Evolutionary conservation across 2,797 vertebrate species (phyloP), one percentile per base, ranked within the genome.

Genomic region (Paedocypris micromegethes): DNA sequence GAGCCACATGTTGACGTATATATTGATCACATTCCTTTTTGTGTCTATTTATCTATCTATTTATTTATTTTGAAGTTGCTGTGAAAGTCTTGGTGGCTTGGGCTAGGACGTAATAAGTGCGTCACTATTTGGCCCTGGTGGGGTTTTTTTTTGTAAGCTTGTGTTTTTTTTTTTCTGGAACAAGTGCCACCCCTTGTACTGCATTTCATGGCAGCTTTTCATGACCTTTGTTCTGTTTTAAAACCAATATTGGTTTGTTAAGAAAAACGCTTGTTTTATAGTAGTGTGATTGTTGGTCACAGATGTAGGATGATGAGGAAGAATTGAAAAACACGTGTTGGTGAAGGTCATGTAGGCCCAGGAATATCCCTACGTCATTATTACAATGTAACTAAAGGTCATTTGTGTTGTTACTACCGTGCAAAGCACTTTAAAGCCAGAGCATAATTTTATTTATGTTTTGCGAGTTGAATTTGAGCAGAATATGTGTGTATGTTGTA

Each of bases 391-490:
- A 75, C 6, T 43, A 57, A 73, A 75, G 74, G 77, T 83, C 84
- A 79, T 72, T 63, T 61, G 56, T 81, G 52, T 74, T 78, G 73
- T 74, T 78, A 75, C 63, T 58, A 82, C 73, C 82, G 80, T 77
- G 80, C 74, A 77, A 85, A 85, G 89, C 88, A 87, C 87, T 89
- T 90, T 89, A 87, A 82, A 58, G 69, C 71, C 79, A 67, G 57
- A 70, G 47, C 51, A 45, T 72, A 58, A 70, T 72, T 68, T 75
- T 62, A 76, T 77, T 63, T 77, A 57, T 53, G 37, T 76, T 74
- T 83, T 71, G 78, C 70, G 42, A 53, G 75, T 58, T 66, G 71
- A 58, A 69, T 75, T 77, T 61, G 58, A 75, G 64, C 67, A 82
- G 68, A 72, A 77, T 83, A 66, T 58, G 6, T 83, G 76, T 85